Evolutionary conservation across 2,888 invertebrate genomes (phyloP), one percentile per base, ranked within the genome.

Genomic region (Leucophora obtusa): DNA sequence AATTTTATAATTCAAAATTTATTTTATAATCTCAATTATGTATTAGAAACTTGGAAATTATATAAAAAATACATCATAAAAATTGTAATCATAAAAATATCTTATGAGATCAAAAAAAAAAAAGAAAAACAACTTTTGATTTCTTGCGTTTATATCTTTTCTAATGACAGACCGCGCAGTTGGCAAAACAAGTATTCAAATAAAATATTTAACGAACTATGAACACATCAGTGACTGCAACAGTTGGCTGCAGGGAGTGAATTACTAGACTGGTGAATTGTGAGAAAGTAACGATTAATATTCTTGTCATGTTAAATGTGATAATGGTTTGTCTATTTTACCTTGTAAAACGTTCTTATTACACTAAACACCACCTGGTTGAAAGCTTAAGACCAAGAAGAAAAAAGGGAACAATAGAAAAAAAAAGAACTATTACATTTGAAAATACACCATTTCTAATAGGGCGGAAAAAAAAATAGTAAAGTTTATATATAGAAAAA

Each of bases 271-370:
- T 54, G 73, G 21, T 35, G 35, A 60, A 54, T 53, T 76, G 54
- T 81, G 73, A 77, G 77, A 77, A 77, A 81, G 77, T 66, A 62
- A 81, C 74, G 73, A 77, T 81, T 81, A 81, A 81, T 81, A 81
- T 81, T 77, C 81, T 70, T 77, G 81, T 74, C 81, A 81, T 81
- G 81, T 77, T 81, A 81, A 81, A 81, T 81, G 73, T 81, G 77
- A 62, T 81, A 81, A 81, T 81, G 70, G 54, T 79, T 79, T 72
- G 51, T 28, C 28, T 65, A n/a, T 33, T 33, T 38, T 38, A 33
- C 56, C 5, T 79, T 79, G 65, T 75, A 58, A 62, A 76, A 72
- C 33, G 63, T 71, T 80, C 68, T 68, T 47, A 21, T 7, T 24
- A 15, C 10, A 21, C n/a, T 15, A 14, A 59, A 9, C 33, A 28